Evolutionary conservation across 2,797 vertebrate species (phyloP).

Genomic region (Girardinus metallicus): DNA sequence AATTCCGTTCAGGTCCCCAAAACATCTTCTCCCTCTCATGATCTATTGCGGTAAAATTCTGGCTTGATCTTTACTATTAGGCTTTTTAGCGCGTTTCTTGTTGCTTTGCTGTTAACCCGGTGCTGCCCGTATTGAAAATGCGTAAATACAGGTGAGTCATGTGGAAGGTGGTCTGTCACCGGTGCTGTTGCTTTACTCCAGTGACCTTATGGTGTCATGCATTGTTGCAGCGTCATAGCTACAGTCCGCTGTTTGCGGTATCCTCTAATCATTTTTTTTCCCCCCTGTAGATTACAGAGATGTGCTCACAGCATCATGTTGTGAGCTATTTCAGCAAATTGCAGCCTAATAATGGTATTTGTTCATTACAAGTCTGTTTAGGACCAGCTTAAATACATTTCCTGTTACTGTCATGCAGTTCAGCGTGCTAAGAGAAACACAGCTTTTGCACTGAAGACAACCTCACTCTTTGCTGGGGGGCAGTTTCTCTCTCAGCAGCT

Average conservation of each 20-base stretch:
- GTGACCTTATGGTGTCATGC: slow-evolving; percentile 64
- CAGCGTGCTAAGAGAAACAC: not conserved
- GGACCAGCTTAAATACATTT: not conserved
- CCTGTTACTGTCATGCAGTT: slow-evolving; percentile 1
- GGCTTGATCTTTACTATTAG: not conserved
- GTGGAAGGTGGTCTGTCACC: slow-evolving; percentile 32
- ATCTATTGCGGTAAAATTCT: not conserved
- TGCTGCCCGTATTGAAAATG: slow-evolving; percentile 1
- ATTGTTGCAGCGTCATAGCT: slow-evolving; percentile 66
- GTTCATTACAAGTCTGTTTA: not conserved
- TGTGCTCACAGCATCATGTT: not conserved
- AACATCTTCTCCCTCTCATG: not conserved
- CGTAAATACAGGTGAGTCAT: slow-evolving; percentile 39
- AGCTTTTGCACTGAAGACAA: not conserved
- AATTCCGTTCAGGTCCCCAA: not conserved
- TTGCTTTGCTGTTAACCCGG: not conserved
- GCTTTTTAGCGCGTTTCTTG: not conserved
- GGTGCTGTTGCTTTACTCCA: slow-evolving; percentile 34
- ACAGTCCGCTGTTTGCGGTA: slow-evolving; percentile 17
- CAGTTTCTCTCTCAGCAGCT: slow-evolving; percentile 13
- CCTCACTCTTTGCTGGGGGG: not conserved
- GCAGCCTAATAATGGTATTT: not conserved
- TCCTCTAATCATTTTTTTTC: not conserved
- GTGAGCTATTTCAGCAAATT: not conserved
- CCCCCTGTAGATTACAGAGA: not conserved